phyloP scores from a whole-genome alignment of 2,797 vertebrate genomes.

The Myotis planiceps region DNA sequence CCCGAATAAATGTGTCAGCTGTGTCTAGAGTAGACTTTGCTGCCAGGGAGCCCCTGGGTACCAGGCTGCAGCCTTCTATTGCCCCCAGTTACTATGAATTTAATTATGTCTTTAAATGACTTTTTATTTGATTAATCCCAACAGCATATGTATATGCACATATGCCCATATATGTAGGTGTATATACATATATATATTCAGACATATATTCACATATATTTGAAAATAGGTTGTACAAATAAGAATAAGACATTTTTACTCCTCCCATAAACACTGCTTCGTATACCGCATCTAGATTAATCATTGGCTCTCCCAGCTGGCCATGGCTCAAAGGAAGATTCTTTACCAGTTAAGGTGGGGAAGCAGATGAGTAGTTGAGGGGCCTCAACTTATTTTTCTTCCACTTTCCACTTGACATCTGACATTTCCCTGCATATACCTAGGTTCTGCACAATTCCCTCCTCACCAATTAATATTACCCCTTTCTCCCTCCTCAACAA shows the following conservation, averaged over 20 bases:
- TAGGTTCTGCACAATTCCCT: background rate
- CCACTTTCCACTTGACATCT: background rate
- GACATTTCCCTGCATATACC: background rate
- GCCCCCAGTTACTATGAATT: background rate
- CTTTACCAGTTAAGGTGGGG: background rate
- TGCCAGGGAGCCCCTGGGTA: background rate
- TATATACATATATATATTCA: too few relatives aligned
- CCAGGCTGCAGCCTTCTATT: background rate
- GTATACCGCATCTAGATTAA: background rate
- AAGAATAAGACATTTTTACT: background rate
- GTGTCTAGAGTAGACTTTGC: background rate
- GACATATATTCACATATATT: background rate
- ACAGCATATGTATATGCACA: background rate
- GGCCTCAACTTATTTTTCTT: background rate
- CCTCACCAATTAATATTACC: background rate
- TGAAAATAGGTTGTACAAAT: conserved; percentile 18
- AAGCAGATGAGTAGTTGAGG: background rate
- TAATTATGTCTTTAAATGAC: background rate
- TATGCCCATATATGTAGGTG: background rate
- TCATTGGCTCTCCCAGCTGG: background rate
- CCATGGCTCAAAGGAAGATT: background rate
- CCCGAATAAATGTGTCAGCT: background rate
- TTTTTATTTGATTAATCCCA: background rate
- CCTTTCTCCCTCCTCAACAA: background rate
- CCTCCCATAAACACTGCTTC: background rate